A percentile compares a stretch with the other conserved stretches of the same genome.
phyloP scores from a whole-genome alignment of 2,113 vertebrate genomes.

The Galbula dea region DNA sequence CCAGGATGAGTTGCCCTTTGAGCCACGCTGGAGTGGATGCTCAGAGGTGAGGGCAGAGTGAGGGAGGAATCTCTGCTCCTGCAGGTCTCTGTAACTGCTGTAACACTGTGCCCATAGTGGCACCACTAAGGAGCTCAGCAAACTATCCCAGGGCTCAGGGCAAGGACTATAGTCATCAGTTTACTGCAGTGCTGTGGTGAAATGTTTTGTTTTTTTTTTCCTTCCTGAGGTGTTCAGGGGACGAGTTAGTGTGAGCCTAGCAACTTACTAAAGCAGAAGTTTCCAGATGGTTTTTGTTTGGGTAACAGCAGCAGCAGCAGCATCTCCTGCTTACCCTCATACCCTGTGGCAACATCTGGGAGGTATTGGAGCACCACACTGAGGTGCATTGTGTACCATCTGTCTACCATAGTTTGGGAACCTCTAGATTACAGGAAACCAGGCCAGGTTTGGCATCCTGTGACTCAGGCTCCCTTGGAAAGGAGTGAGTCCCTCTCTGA shows the following conservation, averaged over 20 bases:
- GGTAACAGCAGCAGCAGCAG: neutral
- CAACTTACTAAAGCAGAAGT: neutral
- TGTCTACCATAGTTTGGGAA: neutral
- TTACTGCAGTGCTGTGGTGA: neutral
- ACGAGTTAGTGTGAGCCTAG: neutral
- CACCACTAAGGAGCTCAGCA: neutral
- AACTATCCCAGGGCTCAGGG: neutral
- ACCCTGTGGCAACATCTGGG: neutral
- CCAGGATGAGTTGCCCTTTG: accelerated
- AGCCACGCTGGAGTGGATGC: neutral
- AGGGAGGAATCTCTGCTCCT: neutral
- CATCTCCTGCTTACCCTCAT: accelerated
- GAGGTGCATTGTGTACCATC: neutral
- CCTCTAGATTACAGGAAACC: slow-evolving; percentile 14
- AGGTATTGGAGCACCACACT: neutral
- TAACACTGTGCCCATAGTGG: neutral
- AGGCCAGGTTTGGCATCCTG: slow-evolving; percentile 23
- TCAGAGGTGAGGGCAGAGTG: accelerated
- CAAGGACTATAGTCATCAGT: neutral
- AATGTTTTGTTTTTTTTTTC: neutral
- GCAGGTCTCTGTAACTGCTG: neutral
- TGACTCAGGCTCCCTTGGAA: slow-evolving; percentile 31
- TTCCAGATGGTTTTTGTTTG: neutral
- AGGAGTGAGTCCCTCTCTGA: neutral
- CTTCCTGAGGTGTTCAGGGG: neutral